Evolutionary conservation across 2,888 invertebrate species (phyloP).

Genomic region (Glaucopsyche alexis): DNA sequence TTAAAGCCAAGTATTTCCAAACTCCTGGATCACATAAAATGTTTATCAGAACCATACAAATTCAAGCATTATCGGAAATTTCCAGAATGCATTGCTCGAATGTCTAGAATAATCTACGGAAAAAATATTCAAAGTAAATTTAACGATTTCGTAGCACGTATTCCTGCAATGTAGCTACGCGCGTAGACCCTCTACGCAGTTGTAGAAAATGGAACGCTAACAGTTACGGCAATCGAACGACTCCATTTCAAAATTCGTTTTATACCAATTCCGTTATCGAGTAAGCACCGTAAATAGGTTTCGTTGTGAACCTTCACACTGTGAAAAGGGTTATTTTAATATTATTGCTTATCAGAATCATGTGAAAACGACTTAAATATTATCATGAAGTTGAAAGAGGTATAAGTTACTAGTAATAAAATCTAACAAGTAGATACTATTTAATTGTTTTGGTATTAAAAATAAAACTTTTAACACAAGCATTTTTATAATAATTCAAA

Average conservation of each 20-base stretch:
- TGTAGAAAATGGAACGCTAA: conserved; percentile 9
- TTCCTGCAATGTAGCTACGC: conserved; percentile 24
- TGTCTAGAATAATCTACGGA: background rate
- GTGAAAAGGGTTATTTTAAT: background rate
- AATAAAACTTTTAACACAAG: too few species aligned
- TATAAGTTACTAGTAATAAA: background rate
- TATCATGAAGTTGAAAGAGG: background rate
- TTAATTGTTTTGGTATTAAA: too few species aligned
- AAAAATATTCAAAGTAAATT: conserved; percentile 5
- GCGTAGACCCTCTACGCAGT: conserved; percentile 13
- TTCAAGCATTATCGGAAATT: background rate
- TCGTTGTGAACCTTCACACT: conserved; percentile 20
- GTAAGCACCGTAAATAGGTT: conserved; percentile 10
- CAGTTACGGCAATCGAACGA: conserved; percentile 19
- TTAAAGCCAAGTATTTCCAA: background rate
- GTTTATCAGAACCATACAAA: conserved; percentile 10
- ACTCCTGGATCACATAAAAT: background rate
- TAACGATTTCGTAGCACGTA: conserved; percentile 18
- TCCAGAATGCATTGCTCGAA: background rate
- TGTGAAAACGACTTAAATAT: background rate
- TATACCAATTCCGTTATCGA: conserved; percentile 19
- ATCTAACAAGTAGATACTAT: background rate
- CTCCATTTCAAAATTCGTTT: conserved; percentile 22
- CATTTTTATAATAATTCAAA: too few species aligned
- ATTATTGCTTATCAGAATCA: background rate